phyloP scores from a whole-genome alignment of 2,113 vertebrate genomes.

The Hydrochoerus hydrochaeris region DNA sequence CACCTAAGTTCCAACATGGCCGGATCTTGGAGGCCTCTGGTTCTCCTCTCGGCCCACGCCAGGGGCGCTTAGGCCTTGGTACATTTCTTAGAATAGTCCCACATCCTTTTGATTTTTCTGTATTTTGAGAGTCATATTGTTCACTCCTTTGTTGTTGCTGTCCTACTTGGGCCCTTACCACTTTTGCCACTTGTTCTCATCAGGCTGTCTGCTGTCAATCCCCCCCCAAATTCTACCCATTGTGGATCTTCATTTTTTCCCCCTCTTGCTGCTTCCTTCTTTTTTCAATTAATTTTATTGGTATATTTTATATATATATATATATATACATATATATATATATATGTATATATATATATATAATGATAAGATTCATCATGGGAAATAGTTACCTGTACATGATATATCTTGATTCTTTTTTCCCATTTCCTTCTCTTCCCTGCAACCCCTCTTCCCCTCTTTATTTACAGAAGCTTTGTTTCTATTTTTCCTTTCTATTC shows the following conservation, averaged over 20 bases:
- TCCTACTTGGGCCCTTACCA: neutral
- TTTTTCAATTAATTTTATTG: neutral
- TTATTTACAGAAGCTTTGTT: neutral
- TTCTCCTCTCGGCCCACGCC: too few species aligned
- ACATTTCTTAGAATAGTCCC: neutral
- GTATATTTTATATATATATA: neutral
- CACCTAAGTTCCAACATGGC: too few species aligned
- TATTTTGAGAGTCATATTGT: neutral
- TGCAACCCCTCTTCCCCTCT: neutral
- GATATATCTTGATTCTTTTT: neutral
- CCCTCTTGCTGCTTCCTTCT: neutral
- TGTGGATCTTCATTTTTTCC: neutral
- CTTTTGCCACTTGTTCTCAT: neutral
- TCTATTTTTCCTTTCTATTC: neutral
- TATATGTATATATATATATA: too few species aligned
- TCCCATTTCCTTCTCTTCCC: neutral
- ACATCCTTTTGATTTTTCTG: neutral
- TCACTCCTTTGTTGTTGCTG: neutral
- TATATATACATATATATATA: too few species aligned
- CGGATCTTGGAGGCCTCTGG: too few species aligned
- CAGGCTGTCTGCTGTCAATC: neutral
- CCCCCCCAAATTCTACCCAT: neutral
- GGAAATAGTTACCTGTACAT: neutral
- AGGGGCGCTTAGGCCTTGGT: too few species aligned
- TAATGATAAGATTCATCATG: neutral